Base-by-base conservation (phyloP, 2,888 invertebrate genomes). In the Eupithecia pulchellata region DNA sequence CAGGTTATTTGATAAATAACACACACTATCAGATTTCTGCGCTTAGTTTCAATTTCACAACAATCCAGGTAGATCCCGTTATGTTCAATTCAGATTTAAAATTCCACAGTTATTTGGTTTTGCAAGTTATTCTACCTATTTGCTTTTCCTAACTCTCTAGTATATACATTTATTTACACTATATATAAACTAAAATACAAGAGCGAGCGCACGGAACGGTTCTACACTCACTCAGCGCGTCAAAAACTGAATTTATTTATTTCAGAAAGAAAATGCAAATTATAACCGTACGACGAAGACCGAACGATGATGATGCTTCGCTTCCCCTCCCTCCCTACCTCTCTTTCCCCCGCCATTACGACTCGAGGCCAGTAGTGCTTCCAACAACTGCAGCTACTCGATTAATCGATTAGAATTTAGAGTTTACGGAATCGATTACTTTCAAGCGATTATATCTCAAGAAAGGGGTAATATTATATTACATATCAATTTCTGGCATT, bases 301-400 rank as follows among this genome's bases (percentile, higher is more conserved):
- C 90, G 89, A 91, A 87, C 89, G 85, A 86, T 89, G 84, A 86
- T 85, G 81, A 81, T 79, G 81, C 84, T 89, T 87, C 91, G 91
- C 89, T 92, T 90, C 85, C 90, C 86, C 84, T 61, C 91, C 90
- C 85, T 88, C 86, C 84, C 47, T 90, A 91, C 92, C 89, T 85
- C 88, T 86, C 85, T 42, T 82, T 82, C 47, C 91, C 91, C 92
- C 89, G 85, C 88, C 86, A 55, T 82, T 82, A 89, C 88, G 79
- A 87, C 86, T 92, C 92, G 92, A 93, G 93, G 93, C 92, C 93
- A 92, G 84, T 89, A 92, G 93, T 86, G 85, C 80, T 89, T 76
- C 80, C 79, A 80, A 89, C 86, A 87, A 71, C 65, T 69, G 69
- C 82, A 91, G 88, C 92, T 79, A 89, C 85, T 84, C 85, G 79